Evolutionary conservation across 2,888 invertebrate species (phyloP).

Genomic region (Plagodis pulveraria): DNA sequence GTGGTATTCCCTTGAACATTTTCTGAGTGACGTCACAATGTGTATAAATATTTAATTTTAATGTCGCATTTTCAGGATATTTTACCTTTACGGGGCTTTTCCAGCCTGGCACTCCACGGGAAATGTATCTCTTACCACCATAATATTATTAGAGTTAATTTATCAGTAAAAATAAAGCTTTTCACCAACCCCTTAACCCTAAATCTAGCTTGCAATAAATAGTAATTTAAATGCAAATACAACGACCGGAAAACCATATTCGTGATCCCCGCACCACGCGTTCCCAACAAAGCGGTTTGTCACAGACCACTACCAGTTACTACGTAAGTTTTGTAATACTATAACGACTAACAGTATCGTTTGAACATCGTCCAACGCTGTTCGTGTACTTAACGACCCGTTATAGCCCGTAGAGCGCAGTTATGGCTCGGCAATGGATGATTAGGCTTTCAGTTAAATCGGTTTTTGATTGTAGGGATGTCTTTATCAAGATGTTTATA

Average conservation of each 20-base stretch:
- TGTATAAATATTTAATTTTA: not conserved
- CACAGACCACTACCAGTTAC: slow-evolving; percentile 7
- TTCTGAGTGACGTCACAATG: not conserved
- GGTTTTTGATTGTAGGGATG: slow-evolving; percentile 8
- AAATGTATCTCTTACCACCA: too few species aligned
- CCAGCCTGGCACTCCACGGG: too few species aligned
- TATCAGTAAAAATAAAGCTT: too few species aligned
- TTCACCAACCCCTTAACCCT: too few species aligned
- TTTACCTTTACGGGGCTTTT: too few species aligned
- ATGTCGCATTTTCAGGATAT: not conserved
- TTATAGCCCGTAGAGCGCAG: slow-evolving; percentile 17
- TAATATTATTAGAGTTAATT: too few species aligned
- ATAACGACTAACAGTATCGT: slow-evolving; percentile 32
- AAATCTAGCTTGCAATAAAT: slow-evolving; percentile 6
- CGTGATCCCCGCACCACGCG: not conserved
- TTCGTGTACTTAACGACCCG: slow-evolving; percentile 30
- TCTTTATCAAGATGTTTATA: slow-evolving; percentile 2
- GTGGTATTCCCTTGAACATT: slow-evolving; percentile 10
- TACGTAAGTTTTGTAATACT: slow-evolving; percentile 6
- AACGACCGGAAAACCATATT: slow-evolving; percentile 12
- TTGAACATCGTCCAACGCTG: slow-evolving; percentile 41
- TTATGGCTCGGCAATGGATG: slow-evolving; percentile 19
- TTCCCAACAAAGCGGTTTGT: not conserved
- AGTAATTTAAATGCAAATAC: slow-evolving; percentile 20
- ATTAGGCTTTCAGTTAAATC: slow-evolving; percentile 16